Evolutionary conservation across 2,113 vertebrate genomes (phyloP), one percentile per base, ranked within the genome.

Genomic region (Macquaria australasica): DNA sequence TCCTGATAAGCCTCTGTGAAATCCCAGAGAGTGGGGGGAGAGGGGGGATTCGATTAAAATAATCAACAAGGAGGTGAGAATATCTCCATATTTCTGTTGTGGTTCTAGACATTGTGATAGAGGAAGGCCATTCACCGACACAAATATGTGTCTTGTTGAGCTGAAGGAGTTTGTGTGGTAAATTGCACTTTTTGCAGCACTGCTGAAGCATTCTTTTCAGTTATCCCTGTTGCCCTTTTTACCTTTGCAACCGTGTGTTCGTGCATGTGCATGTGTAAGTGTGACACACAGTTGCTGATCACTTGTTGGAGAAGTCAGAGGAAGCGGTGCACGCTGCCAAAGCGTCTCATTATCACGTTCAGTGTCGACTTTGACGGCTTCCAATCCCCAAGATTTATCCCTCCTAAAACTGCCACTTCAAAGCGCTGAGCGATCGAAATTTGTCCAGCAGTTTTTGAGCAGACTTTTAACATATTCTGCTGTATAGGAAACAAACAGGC

Each of bases 1-100:
- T 88, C 85, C 88, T 59, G 91, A 94, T 94, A 94, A 94, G 90
- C 88, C 55, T 73, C 87, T 79, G 82, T 89, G 77, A 93, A 93
- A 91, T 90, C 83, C 87, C 72, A 53, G 72, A 83, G 76, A 77
- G 68, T 37, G 15, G 21, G 73, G 72, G 76, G 74, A n/a, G n/a
- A n/a, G 71, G 43, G 18, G 21, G 73, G 72, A 82, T 94, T 91
- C 64, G 67, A 92, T 94, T 91, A 89, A 89, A 94, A 92, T 92
- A 91, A 93, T 92, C 88, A 92, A 86, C 89, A 73, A 81, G 79
- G 75, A 81, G 73, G 66, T 45, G 83, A 77, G 58, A 80, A 86
- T 90, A 88, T 89, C 83, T 91, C 69, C 75, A 84, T 85, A 77
- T 88, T 86, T 87, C 76, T 73, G 53, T 48, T 66, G 48, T 66